Percentiles rank a stretch among this genome's conserved stretches.
phyloP scores from a whole-genome alignment of 1,140 invertebrate genomes.

The Dufourea novaeangliae region DNA sequence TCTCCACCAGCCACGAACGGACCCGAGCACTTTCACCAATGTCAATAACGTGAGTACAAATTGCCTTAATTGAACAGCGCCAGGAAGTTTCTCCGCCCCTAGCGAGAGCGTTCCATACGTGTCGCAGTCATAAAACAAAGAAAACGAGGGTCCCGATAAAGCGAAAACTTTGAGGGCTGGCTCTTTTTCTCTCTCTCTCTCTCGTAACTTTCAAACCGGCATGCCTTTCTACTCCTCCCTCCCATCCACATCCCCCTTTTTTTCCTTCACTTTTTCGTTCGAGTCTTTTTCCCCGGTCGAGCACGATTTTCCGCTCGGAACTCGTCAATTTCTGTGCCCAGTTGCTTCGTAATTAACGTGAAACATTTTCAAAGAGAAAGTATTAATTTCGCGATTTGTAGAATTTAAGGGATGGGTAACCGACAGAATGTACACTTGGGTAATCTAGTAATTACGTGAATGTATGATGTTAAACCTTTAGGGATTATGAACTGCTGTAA shows the following conservation, averaged over 20 bases:
- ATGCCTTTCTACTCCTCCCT: not conserved
- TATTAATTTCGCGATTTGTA: too few relatives aligned
- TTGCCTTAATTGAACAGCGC: not conserved
- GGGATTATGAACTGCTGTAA: too few relatives aligned
- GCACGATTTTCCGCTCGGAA: conserved; percentile 15
- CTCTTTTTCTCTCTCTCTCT: too few relatives aligned
- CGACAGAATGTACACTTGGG: too few relatives aligned
- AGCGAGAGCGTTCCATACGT: not conserved
- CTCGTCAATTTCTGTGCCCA: not conserved
- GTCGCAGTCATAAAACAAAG: not conserved
- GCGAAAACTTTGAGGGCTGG: conserved; percentile 2
- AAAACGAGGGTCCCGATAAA: not conserved
- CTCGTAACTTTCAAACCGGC: conserved; percentile 4
- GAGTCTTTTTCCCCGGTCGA: not conserved
- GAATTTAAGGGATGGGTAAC: too few relatives aligned
- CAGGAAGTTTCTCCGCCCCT: not conserved
- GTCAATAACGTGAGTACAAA: conserved; percentile 74
- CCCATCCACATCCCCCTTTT: not conserved
- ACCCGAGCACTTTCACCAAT: conserved; percentile 71
- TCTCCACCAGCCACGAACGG: conserved; percentile 71
- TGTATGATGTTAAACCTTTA: too few relatives aligned
- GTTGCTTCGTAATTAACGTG: not conserved
- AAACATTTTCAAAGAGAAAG: not conserved
- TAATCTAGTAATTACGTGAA: too few relatives aligned
- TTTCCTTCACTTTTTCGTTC: conserved; percentile 24